These are phyloP conservation scores for Patella ulyssiponensis DNA, from an alignment of 2,888 invertebrate species.

Conservation along the genomic window DNA sequence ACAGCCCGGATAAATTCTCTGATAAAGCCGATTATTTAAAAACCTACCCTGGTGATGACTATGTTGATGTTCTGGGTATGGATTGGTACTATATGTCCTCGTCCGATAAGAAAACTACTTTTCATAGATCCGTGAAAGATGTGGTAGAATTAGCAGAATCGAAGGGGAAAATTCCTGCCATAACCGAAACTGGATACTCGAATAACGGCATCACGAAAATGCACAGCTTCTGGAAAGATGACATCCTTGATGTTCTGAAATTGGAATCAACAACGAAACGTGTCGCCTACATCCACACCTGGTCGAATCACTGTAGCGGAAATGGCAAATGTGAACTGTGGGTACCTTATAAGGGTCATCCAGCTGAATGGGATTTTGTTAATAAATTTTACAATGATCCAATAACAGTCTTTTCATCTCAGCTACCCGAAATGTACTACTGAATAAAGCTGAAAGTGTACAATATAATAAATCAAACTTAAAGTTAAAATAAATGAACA, in stretches of 20 bases:
- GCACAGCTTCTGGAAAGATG: conserved; percentile 35
- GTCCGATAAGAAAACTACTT: conserved; percentile 11
- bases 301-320: conserved; percentile 34
- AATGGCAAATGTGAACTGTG: conserved; percentile 11
- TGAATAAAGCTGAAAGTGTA: no score
- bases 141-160: conserved; percentile 32
- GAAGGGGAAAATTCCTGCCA: conserved; percentile 38
- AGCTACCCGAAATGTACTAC: background rate
- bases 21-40: conserved; percentile 28
- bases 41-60: conserved; percentile 39
- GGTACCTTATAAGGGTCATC: conserved; percentile 32
- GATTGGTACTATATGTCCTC: conserved; percentile 34
- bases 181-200: conserved; percentile 37
- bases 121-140: conserved; percentile 20
- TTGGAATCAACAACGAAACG: conserved; percentile 19
- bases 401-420: conserved; percentile 25
- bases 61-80: conserved; percentile 37
- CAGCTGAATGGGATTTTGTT: conserved; percentile 27
- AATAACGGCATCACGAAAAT: conserved; percentile 29
- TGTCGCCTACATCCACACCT: conserved; percentile 35
- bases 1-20: conserved; percentile 33
- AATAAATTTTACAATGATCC: conserved; percentile 30
- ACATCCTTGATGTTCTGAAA: conserved; percentile 31
- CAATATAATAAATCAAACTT: no score
- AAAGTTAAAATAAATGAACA: no score